Percentiles rank a stretch among this genome's conserved stretches.
phyloP scores from a whole-genome alignment of 2,113 vertebrate species.

The Ictalurus punctatus region DNA sequence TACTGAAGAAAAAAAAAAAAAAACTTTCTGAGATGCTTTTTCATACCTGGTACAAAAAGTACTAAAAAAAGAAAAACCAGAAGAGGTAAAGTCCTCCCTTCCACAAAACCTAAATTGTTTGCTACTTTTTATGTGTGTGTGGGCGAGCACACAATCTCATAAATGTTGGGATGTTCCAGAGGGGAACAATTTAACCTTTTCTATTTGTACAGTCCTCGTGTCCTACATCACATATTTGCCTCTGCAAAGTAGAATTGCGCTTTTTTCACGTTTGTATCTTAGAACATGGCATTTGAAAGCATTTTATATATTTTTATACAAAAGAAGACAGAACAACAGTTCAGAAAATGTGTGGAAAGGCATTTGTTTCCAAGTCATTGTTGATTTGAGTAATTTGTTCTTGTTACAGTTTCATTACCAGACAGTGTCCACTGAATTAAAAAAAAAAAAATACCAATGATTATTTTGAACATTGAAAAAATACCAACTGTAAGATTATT shows the following conservation, averaged over 20 bases:
- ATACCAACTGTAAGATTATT: neutral
- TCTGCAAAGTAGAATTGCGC: constrained; percentile 68
- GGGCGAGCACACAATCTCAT: neutral
- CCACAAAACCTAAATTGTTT: constrained; percentile 44
- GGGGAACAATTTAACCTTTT: constrained; percentile 58
- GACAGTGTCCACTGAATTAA: neutral
- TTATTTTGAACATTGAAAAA: neutral
- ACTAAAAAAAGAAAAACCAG: constrained; percentile 17
- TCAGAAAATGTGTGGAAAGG: constrained; percentile 60
- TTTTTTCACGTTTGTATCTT: constrained; percentile 75
- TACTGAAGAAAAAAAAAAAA: neutral
- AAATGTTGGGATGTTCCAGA: constrained; percentile 43
- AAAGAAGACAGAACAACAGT: constrained; percentile 70
- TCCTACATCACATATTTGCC: constrained; percentile 65
- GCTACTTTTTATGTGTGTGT: constrained; percentile 39
- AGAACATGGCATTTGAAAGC: constrained; percentile 68
- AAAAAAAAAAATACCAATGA: neutral
- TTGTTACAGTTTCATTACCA: constrained; percentile 52
- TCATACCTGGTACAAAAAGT: constrained; percentile 21
- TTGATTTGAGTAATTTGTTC: constrained; percentile 53
- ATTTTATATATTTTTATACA: constrained; percentile 79
- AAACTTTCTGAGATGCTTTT: constrained; percentile 30
- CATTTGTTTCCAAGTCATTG: constrained; percentile 47
- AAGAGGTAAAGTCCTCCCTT: constrained; percentile 25
- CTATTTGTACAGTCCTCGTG: constrained; percentile 67